Evolutionary conservation across 2,888 invertebrate genomes (phyloP).

Genomic region (Disparrhopalites patrizii): DNA sequence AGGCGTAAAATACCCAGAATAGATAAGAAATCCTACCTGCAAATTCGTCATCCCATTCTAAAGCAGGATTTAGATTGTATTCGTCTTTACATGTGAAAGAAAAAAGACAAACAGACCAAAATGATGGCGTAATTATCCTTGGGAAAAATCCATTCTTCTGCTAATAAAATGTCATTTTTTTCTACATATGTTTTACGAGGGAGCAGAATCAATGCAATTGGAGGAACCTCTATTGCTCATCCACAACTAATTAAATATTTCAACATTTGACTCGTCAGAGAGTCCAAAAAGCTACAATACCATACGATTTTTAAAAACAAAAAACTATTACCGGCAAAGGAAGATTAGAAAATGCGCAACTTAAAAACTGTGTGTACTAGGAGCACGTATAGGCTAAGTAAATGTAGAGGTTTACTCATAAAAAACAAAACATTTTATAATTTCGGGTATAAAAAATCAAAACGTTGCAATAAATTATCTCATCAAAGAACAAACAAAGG

Average conservation of each 20-base stretch:
- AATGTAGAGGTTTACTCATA: no score
- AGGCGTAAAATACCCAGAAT: slow-evolving; percentile 29
- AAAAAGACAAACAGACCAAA: slow-evolving; percentile 28
- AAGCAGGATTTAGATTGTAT: slow-evolving; percentile 99
- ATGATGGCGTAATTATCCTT: slow-evolving; percentile 11
- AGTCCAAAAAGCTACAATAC: not conserved
- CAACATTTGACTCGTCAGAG: not conserved
- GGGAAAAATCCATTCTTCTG: not conserved
- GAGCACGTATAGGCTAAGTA: no score
- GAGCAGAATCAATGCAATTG: no score
- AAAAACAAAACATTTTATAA: no score
- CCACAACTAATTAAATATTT: not conserved
- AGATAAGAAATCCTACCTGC: slow-evolving; percentile 79
- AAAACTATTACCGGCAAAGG: not conserved
- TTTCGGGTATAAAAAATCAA: slow-evolving; percentile 11
- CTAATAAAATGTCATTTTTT: slow-evolving; percentile 2
- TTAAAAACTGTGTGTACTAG: no score
- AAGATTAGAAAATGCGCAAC: no score
- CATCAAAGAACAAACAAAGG: no score
- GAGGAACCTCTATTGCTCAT: slow-evolving; percentile 5
- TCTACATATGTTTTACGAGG: no score
- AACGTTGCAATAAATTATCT: slow-evolving; percentile 4
- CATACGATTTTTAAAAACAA: not conserved
- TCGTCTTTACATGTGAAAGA: slow-evolving; percentile 68
- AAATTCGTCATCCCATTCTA: slow-evolving; percentile 99